Percentiles rank a stretch among this genome's conserved stretches.
These are phyloP conservation scores for Platyscapa corneri DNA, from an alignment of 1,140 invertebrate genomes.

Conservation along the genomic window DNA sequence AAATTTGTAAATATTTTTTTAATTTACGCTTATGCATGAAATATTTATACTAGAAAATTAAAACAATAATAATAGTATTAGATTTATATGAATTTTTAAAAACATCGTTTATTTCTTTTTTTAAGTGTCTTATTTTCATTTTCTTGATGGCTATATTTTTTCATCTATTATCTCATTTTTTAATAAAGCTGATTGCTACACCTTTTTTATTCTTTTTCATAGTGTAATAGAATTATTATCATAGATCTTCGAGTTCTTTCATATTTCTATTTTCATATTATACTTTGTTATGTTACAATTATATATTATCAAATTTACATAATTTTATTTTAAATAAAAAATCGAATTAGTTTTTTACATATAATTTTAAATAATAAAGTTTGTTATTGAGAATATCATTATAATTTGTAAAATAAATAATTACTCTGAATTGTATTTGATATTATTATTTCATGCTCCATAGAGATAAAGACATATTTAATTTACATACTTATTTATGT, in stretches of 20 bases:
- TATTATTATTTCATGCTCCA: too few species aligned
- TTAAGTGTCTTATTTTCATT: neutral
- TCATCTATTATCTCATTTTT: neutral
- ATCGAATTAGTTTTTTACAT: too few species aligned
- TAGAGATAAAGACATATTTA: too few species aligned
- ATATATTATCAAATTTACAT: neutral
- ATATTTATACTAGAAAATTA: too few species aligned
- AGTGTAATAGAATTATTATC: conserved; percentile 62
- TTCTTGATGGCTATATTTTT: conserved; percentile 18
- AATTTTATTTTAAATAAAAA: conserved; percentile 17
- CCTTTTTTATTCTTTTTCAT: conserved; percentile 8
- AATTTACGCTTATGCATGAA: too few species aligned
- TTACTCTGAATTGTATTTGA: neutral
- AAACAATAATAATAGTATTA: too few species aligned
- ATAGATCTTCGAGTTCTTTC: neutral
- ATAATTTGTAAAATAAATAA: too few species aligned
- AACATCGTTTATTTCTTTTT: too few species aligned
- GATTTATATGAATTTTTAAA: too few species aligned
- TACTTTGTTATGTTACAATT: neutral
- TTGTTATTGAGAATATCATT: too few species aligned
- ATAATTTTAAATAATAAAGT: too few species aligned
- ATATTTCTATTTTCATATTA: conserved; percentile 56
- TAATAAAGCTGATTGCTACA: neutral
- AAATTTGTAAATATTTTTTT: too few species aligned
- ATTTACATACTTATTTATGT: neutral